Base-by-base conservation (phyloP, 2,113 vertebrate genomes). In the Brachyistius frenatus region DNA sequence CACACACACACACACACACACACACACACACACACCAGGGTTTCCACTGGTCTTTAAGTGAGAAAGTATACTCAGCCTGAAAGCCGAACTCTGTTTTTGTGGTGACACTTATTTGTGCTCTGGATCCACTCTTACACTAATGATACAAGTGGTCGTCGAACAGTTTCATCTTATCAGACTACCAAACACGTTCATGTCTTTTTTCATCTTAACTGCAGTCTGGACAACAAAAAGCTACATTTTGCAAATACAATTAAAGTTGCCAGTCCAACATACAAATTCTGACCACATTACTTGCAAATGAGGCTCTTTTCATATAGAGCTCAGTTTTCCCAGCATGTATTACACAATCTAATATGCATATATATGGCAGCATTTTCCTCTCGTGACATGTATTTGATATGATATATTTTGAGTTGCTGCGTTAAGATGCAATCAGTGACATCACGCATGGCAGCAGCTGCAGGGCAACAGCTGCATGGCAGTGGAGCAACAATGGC, bases 11-110 rank as follows among this genome's bases (percentile, higher is more conserved):
- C 23, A 23, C 23, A 23, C 23, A 23, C 23, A 23, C 23, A 23
- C 23, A 23, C 23, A 23, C 23, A 23, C 23, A 23, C 23, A 23
- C 63, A 49, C 73, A 50, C 63, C 57, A 56, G 56, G 62, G 35
- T 44, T 56, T 83, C 58, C 5, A 4, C 11, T 15, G 33, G 33
- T 69, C 52, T 41, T 14, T 33, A 64, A 36, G 74, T 65, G 50
- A 63, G 60, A 73, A 76, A 65, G 36, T 39, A 14, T 57, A 67
- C 39, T 82, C 37, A 60, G 47, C 57, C 49, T 49, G 54, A 66
- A 86, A 74, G 71, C n/a, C 60, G 55, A 31, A 35, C 32, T 68
- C 7, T 14, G 39, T 65, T 69, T 63, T 71, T 2, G 10, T 8
- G 35, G 10, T 57, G 54, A 41, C 37, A 72, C 7, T 33, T 74